These are phyloP conservation scores for Mastomys natalensis DNA, from an alignment of 2,113 vertebrate species.

Conservation along the genomic window DNA sequence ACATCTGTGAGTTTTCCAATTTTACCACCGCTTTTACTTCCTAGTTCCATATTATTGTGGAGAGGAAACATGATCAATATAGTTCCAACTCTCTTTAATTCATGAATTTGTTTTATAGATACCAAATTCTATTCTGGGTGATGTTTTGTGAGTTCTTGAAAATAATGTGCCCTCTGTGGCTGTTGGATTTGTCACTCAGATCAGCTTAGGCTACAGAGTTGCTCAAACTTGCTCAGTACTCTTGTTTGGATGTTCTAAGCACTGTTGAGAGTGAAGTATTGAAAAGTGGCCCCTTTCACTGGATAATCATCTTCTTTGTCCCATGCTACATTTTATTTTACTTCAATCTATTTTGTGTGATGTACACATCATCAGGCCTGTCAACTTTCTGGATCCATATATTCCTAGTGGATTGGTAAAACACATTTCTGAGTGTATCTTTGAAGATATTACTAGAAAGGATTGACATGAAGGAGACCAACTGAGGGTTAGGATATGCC, in stretches of 20 bases:
- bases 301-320: not conserved
- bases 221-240: not conserved
- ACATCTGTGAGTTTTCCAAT: not conserved
- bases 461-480: not conserved
- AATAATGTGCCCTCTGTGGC: not conserved
- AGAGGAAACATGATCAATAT: not conserved
- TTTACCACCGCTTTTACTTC: not conserved
- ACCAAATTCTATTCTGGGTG: not conserved
- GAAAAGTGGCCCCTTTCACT: not conserved
- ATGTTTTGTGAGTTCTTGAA: not conserved
- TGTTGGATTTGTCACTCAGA: not conserved
- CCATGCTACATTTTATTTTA: not conserved
- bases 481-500: not conserved
- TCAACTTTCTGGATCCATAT: not conserved
- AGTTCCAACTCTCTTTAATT: not conserved
- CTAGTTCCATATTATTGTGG: not conserved
- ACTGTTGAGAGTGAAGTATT: not conserved
- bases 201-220: not conserved
- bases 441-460: not conserved
- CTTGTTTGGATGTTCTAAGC: not conserved
- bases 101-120: not conserved
- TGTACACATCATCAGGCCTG: not conserved
- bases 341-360: not conserved
- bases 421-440: not conserved
- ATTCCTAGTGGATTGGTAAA: not conserved